Evolutionary conservation across 2,113 vertebrate species (phyloP).

Genomic region (Larimichthys polyactis): DNA sequence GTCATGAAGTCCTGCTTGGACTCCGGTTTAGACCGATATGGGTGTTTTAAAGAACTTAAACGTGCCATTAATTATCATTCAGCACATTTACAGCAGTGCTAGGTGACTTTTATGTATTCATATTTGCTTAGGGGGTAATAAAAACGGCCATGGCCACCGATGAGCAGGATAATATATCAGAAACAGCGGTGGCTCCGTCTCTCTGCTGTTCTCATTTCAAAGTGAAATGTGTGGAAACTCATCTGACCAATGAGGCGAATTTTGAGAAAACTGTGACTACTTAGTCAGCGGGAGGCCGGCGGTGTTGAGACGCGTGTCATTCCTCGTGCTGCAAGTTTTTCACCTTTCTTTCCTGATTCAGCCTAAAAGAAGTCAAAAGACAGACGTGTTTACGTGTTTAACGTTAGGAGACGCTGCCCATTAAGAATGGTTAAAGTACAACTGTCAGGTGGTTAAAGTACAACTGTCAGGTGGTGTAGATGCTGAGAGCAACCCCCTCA

Average conservation of each 20-base stretch:
- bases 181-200: constrained; percentile 23
- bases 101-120: constrained; percentile 1
- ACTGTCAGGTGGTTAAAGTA: no score
- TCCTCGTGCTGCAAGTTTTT: neutral
- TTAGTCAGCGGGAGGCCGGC: constrained; percentile 59
- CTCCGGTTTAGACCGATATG: constrained; percentile 3
- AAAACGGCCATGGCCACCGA: constrained; percentile 16
- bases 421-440: neutral
- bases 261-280: constrained; percentile 56
- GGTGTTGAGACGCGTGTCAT: constrained; percentile 25
- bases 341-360: neutral
- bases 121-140: constrained; percentile 43
- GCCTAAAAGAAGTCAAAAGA: no score
- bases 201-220: constrained; percentile 56
- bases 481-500: no score
- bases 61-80: constrained; percentile 25
- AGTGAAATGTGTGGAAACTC: constrained; percentile 71
- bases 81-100: constrained; percentile 2
- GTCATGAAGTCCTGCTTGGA: constrained; percentile 27
- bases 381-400: no score
- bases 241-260: constrained; percentile 63
- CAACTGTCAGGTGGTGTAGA: no score
- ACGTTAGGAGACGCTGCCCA: neutral
- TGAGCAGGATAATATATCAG: constrained; percentile 31
- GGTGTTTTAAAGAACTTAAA: constrained; percentile 9